These are phyloP conservation scores for Nesogale talazaci DNA, from an alignment of 2,113 vertebrate genomes.

Conservation along the genomic window DNA sequence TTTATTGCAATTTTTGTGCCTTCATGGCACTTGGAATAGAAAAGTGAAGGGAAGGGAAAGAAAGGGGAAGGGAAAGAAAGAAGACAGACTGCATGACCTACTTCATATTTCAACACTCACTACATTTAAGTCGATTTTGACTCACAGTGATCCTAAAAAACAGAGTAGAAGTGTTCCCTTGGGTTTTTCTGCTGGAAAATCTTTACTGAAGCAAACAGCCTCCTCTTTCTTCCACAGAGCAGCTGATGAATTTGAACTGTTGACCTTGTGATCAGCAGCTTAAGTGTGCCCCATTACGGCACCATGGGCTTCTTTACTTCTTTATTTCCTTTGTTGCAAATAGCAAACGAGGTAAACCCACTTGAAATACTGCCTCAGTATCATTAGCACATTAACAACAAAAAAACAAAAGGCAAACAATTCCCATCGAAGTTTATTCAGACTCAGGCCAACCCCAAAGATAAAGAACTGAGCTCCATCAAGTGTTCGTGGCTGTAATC, in stretches of 20 bases:
- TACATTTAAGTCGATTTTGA: too few relatives aligned
- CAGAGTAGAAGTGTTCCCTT: too few relatives aligned
- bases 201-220: too few relatives aligned
- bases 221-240: too few relatives aligned
- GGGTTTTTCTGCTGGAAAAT: too few relatives aligned
- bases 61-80: background rate
- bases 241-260: too few relatives aligned
- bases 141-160: too few relatives aligned
- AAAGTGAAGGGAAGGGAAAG: background rate
- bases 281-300: too few relatives aligned
- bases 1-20: background rate
- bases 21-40: constrained; percentile 13
- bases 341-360: constrained; percentile 36
- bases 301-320: too few relatives aligned
- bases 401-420: background rate
- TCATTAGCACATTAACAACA: background rate
- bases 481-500: background rate
- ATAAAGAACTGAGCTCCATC: background rate
- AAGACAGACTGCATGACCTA: background rate
- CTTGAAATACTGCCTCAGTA: background rate
- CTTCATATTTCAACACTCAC: background rate
- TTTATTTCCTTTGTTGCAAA: too few relatives aligned
- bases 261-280: too few relatives aligned
- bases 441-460: background rate
- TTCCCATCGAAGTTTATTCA: background rate